These are phyloP conservation scores for Drosophila neocordata DNA, from an alignment of 1,140 invertebrate species.

Conservation along the genomic window DNA sequence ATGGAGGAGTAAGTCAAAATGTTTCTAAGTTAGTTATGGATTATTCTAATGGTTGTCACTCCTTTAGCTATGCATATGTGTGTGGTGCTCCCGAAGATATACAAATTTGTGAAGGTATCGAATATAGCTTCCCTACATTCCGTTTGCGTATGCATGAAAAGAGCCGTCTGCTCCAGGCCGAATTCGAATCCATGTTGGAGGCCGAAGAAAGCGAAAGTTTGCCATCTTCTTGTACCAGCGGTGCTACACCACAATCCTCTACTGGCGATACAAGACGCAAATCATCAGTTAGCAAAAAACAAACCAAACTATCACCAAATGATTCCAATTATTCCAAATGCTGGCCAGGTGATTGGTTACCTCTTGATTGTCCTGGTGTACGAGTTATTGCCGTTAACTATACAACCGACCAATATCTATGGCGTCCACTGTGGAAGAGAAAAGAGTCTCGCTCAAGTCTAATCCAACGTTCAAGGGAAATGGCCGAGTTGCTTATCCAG, in stretches of 20 bases:
- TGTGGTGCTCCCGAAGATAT: constrained; percentile 69
- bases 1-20: constrained; percentile 47
- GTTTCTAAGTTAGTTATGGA: fast-evolving
- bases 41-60: neutral
- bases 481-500: constrained; percentile 85
- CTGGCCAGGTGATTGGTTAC: constrained; percentile 89
- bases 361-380: constrained; percentile 86
- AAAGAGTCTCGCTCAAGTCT: constrained; percentile 86
- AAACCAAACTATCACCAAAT: constrained; percentile 60
- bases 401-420: constrained; percentile 87
- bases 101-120: constrained; percentile 73
- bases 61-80: constrained; percentile 59
- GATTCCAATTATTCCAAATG: constrained; percentile 85
- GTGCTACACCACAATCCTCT: constrained; percentile 9
- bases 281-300: constrained; percentile 23
- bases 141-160: constrained; percentile 73
- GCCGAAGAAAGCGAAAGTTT: constrained; percentile 22
- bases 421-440: constrained; percentile 88
- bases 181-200: constrained; percentile 64
- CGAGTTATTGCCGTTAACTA: constrained; percentile 88
- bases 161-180: constrained; percentile 47
- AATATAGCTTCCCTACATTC: constrained; percentile 80
- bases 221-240: neutral
- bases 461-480: constrained; percentile 86
- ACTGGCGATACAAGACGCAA: constrained; percentile 16